phyloP scores from a whole-genome alignment of 2,888 invertebrate genomes.

The Campoletis raptor region DNA sequence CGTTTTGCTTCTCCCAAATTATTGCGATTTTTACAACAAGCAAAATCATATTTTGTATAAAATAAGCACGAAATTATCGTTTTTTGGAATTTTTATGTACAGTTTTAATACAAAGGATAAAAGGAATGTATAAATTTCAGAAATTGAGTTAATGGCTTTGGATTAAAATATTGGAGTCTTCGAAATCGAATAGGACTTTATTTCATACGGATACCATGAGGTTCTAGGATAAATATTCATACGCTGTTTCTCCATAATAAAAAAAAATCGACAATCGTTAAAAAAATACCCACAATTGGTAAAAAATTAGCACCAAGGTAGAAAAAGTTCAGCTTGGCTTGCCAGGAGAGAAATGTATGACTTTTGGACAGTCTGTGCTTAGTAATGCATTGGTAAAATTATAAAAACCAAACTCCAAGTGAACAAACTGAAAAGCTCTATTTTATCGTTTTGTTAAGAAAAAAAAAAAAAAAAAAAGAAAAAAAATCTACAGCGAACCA shows the following conservation, averaged over 20 bases:
- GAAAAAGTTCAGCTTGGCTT: neutral
- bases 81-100: neutral
- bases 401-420: constrained; percentile 4
- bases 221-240: neutral
- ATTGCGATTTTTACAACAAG: neutral
- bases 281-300: neutral
- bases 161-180: neutral
- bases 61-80: neutral
- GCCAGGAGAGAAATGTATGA: neutral
- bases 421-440: neutral
- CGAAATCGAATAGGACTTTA: no score
- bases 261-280: neutral
- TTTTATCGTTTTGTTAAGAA: neutral
- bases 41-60: neutral
- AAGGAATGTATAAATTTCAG: neutral
- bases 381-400: neutral
- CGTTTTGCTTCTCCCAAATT: neutral
- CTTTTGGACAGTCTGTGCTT: neutral
- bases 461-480: neutral
- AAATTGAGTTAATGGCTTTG: neutral
- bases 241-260: neutral
- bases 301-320: neutral
- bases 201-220: neutral
- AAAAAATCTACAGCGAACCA: neutral
- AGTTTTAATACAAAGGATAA: neutral